Conservation (phyloP, 2,888 invertebrate genomes). For the Eustalomyia histrio region DNA sequence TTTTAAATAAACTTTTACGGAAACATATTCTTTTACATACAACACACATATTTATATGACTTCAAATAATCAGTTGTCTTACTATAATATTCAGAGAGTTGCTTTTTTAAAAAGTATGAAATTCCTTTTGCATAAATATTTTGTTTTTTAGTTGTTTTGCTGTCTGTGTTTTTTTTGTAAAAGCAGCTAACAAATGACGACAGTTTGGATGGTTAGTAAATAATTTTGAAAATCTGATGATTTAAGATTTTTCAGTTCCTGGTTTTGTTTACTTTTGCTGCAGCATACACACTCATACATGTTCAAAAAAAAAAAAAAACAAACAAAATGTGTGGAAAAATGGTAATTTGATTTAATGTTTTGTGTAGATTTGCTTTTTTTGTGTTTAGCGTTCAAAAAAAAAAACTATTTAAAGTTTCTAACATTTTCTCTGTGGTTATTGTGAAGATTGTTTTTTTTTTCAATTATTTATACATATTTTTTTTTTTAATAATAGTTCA, state of each 20-base stretch:
- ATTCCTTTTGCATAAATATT: neutral
- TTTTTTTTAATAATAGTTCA: no score
- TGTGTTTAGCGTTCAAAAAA: no score
- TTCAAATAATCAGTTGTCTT: slow-evolving; percentile 26
- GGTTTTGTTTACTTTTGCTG: neutral
- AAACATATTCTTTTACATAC: neutral
- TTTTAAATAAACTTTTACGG: slow-evolving; percentile 12
- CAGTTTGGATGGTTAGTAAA: slow-evolving; percentile 47
- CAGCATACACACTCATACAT: neutral
- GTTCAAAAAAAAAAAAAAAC: no score
- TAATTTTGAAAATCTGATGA: slow-evolving; percentile 39
- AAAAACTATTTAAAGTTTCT: no score
- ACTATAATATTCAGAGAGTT: slow-evolving; percentile 12
- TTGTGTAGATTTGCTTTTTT: no score
- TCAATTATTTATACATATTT: no score
- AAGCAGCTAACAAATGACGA: slow-evolving; percentile 39
- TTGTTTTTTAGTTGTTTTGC: neutral
- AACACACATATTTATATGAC: neutral
- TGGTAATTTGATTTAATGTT: neutral
- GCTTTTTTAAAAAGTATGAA: neutral
- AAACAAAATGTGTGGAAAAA: neutral
- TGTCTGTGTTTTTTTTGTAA: slow-evolving; percentile 7
- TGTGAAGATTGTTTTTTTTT: no score
- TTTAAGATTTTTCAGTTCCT: slow-evolving; percentile 2
- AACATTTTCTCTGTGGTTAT: no score